phyloP scores from a whole-genome alignment of 2,797 vertebrate genomes.

The Neomorphus geoffroyi region DNA sequence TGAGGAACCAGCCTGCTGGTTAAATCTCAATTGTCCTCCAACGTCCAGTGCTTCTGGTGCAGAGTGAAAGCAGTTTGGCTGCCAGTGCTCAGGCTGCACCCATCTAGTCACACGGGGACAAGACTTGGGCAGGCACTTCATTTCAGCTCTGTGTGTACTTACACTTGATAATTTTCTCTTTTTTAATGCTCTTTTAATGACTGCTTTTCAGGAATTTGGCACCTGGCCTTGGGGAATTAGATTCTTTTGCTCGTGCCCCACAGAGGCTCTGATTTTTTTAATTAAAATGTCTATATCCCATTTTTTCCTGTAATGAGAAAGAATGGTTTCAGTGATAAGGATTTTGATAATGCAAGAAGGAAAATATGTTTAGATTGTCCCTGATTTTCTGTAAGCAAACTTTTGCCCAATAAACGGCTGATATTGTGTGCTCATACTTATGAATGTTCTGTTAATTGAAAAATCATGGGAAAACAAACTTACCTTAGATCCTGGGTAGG shows the following conservation, averaged over 20 bases:
- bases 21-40: neutral
- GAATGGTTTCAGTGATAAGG: neutral
- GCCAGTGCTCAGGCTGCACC: neutral
- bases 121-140: neutral
- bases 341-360: neutral
- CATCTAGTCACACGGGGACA: fast-evolving
- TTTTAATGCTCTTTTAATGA: neutral
- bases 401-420: neutral
- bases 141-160: neutral
- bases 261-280: neutral
- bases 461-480: neutral
- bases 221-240: neutral
- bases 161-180: neutral
- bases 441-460: neutral
- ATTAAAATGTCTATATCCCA: neutral
- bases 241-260: neutral
- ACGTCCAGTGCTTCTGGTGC: neutral
- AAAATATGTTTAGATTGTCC: neutral
- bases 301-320: neutral
- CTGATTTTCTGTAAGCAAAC: neutral
- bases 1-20: neutral
- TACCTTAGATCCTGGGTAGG: neutral
- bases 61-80: neutral
- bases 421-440: neutral
- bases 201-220: neutral